Base-by-base conservation (phyloP, 2,797 vertebrate species). In the Erethizon dorsatum region DNA sequence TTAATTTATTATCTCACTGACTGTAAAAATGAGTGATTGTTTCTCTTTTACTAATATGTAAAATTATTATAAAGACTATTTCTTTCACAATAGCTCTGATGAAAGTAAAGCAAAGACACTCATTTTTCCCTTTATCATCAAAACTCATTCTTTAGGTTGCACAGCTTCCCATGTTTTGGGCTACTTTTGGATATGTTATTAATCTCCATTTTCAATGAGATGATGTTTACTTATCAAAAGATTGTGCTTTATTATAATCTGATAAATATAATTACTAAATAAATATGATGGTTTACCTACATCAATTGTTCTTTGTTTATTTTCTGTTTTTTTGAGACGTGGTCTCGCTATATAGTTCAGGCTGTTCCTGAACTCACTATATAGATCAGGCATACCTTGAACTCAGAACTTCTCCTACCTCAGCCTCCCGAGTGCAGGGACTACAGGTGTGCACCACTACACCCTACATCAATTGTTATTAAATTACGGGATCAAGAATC, bases 1-100 rank as follows among this genome's bases (percentile, higher is more conserved):
- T 75, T 86, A 87, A 96, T 96, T 96, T 95, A 94, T 96, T 97
- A 97, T 79, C 82, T 86, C 88, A 94, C 15, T n/a, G 93, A 95
- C 75, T 95, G 24, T 79, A 94, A 93, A 94, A 95, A 83, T 77
- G 75, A 95, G 85, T 57, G 45, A 96, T 95, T 85, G 90, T 92
- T 87, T 88, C 50, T 86, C 77, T 89, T 95, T 95, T 93, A 94
- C 33, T 79, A 96, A 79, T 85, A 63, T 93, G 14, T 90, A 96
- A 96, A 97, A 89, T 94, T 59, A 83, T 88, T 92, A 73, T 56
- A 88, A 97, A 94, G 69, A 24, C 47, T 67, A 63, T 91, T 94
- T 94, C n/a, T 71, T 95, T 94, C 20, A 93, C 37, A 37, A 93
- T 33, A 86, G 63, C 69, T 78, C 56, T 41, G 45, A 91, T 73